phyloP scores from a whole-genome alignment of 2,888 invertebrate genomes.

The Nymphalis polychloros region DNA sequence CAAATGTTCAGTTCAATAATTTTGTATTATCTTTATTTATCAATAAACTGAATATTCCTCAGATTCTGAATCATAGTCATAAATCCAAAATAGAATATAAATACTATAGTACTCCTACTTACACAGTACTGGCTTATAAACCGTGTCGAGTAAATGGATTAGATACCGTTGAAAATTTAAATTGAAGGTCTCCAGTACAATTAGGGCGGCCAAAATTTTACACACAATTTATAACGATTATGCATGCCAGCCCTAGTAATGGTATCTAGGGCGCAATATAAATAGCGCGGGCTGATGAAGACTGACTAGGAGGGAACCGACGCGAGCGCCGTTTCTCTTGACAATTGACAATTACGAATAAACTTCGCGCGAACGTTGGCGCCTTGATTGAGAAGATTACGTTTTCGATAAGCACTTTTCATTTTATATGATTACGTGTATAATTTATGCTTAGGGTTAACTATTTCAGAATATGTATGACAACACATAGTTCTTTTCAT shows the following conservation, averaged over 20 bases:
- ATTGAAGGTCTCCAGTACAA: slow-evolving; percentile 7
- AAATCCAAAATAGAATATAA: no score
- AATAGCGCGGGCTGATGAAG: slow-evolving; percentile 65
- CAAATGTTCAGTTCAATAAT: no score
- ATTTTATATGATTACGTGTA: neutral
- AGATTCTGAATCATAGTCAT: no score
- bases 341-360: slow-evolving; percentile 54
- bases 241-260: slow-evolving; percentile 53
- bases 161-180: neutral
- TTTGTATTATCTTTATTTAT: no score
- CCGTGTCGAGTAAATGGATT: neutral
- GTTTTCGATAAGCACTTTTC: neutral
- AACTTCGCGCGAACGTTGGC: slow-evolving; percentile 38
- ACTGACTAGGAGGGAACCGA: slow-evolving; percentile 66
- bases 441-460: no score
- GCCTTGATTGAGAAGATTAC: slow-evolving; percentile 19
- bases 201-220: slow-evolving; percentile 10
- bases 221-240: slow-evolving; percentile 9
- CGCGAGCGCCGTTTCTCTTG: slow-evolving; percentile 48
- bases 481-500: no score
- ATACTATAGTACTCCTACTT: no score
- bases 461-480: no score
- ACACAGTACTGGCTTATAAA: neutral
- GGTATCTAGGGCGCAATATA: slow-evolving; percentile 68
- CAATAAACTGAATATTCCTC: no score